Conservation (phyloP, 2,113 vertebrate species). For the Blennius ocellaris region DNA sequence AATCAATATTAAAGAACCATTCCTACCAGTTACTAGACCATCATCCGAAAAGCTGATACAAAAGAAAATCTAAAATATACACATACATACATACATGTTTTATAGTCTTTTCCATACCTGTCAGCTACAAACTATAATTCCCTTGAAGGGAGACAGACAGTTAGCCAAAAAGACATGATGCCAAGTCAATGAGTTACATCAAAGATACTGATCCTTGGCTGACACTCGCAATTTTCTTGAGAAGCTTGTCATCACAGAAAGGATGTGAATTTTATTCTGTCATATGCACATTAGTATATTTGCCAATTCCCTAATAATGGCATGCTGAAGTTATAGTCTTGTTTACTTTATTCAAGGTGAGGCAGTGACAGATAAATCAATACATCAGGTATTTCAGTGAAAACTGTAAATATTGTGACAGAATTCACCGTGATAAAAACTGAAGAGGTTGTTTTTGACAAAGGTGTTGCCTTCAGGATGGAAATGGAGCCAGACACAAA, state of each 20-base stretch:
- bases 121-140: constrained; percentile 1
- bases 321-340: constrained; percentile 21
- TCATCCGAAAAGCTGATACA: too few species aligned
- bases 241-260: constrained; percentile 40
- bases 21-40: background rate
- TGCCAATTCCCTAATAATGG: constrained; percentile 35
- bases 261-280: constrained; percentile 45
- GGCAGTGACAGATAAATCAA: background rate
- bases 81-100: background rate
- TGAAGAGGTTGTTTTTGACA: background rate
- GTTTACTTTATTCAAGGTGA: constrained; percentile 1
- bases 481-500: background rate
- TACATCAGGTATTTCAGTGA: constrained; percentile 19
- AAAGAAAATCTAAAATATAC: too few species aligned
- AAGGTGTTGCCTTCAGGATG: background rate
- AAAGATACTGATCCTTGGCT: constrained; percentile 32
- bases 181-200: constrained; percentile 30
- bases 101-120: constrained; percentile 23
- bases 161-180: constrained; percentile 29
- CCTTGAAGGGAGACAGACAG: constrained; percentile 11
- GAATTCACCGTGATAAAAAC: background rate
- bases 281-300: constrained; percentile 32
- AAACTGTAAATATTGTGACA: constrained; percentile 17
- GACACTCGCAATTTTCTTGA: constrained; percentile 24
- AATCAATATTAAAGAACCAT: background rate